Conservation (phyloP, 2,797 vertebrate species). For the Lacerta agilis region DNA sequence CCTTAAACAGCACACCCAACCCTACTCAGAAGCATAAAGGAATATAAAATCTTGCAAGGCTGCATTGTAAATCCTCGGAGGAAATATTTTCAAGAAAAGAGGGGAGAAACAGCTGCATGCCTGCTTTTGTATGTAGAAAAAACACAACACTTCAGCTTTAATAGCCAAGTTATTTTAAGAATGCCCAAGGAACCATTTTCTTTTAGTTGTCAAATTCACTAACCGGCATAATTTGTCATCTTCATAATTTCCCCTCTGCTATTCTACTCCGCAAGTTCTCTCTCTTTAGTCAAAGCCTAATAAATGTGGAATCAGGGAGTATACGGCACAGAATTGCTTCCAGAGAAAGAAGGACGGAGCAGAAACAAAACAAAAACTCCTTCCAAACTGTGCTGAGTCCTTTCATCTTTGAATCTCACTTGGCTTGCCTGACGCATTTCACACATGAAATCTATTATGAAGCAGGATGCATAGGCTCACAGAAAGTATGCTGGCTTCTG, state of each 20-base stretch:
- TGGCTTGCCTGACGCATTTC: conserved; percentile 29
- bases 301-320: conserved; percentile 4
- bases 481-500: conserved; percentile 45
- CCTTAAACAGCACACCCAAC: neutral
- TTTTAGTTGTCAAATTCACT: conserved; percentile 23
- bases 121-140: neutral
- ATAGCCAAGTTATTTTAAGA: conserved; percentile 32
- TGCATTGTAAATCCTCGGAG: neutral
- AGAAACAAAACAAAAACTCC: neutral
- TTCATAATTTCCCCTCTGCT: conserved; percentile 31
- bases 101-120: neutral
- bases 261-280: conserved; percentile 34
- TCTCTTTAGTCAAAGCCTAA: conserved; percentile 34
- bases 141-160: conserved; percentile 13
- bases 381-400: conserved; percentile 22
- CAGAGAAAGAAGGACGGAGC: conserved; percentile 25
- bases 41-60: neutral
- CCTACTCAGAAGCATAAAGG: neutral
- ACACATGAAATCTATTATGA: conserved; percentile 58
- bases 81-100: neutral
- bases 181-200: conserved; percentile 8
- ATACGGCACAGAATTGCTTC: conserved; percentile 54
- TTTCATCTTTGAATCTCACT: conserved; percentile 59
- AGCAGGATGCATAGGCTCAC: conserved; percentile 34
- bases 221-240: conserved; percentile 20